Evolutionary conservation across 2,113 vertebrate species (phyloP).

Genomic region (Syngnathus typhle): DNA sequence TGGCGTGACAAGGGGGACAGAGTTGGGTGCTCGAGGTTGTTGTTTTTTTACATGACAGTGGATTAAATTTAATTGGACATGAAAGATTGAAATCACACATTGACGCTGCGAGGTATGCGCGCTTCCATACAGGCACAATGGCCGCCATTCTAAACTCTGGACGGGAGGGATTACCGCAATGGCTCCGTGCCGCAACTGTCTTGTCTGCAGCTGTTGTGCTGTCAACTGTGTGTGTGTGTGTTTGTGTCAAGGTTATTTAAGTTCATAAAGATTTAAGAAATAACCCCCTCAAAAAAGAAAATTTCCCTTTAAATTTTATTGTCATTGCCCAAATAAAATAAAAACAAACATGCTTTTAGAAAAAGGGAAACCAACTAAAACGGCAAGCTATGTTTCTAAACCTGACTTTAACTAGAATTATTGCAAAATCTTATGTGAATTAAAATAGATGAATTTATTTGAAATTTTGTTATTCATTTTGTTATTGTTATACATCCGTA

Average conservation of each 20-base stretch:
- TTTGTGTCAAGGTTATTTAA: not conserved
- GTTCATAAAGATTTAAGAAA: no score
- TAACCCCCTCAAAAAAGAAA: no score
- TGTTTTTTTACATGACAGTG: slow-evolving; percentile 11
- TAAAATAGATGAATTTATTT: no score
- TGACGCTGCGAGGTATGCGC: slow-evolving; percentile 38
- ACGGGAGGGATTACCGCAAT: slow-evolving; percentile 56
- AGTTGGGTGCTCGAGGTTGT: slow-evolving; percentile 40
- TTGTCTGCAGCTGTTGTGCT: slow-evolving; percentile 65
- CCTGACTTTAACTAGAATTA: no score
- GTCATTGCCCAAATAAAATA: no score
- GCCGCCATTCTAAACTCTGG: slow-evolving; percentile 41
- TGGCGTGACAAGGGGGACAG: slow-evolving; percentile 1
- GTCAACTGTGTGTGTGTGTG: slow-evolving; percentile 11
- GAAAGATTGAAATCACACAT: slow-evolving; percentile 47
- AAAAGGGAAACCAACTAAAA: no score
- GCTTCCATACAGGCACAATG: slow-evolving; percentile 42
- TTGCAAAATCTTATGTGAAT: no score
- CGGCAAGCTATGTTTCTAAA: no score
- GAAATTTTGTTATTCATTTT: no score
- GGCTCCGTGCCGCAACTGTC: slow-evolving; percentile 55
- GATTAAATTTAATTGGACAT: slow-evolving; percentile 53
- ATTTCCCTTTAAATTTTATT: no score
- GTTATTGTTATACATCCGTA: no score
- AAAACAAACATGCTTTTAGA: no score